phyloP scores from a whole-genome alignment of 2,888 invertebrate species.

The Pherbina coryleti region DNA sequence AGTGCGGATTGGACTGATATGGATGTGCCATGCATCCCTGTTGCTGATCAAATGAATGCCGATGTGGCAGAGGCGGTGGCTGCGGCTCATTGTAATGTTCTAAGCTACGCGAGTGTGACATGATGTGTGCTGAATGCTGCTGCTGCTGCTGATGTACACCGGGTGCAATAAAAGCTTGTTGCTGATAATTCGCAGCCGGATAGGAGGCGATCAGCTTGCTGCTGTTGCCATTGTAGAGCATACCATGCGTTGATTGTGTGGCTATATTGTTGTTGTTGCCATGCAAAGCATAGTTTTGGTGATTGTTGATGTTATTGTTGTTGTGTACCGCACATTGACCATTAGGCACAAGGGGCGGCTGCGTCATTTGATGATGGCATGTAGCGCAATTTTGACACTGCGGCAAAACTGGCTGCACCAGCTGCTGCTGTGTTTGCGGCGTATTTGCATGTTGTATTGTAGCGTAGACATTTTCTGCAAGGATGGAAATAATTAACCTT shows the following conservation, averaged over 20 bases:
- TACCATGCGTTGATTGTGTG: conserved; percentile 49
- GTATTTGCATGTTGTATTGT: conserved; percentile 44
- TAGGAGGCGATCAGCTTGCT: conserved; percentile 47
- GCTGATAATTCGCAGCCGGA: conserved; percentile 49
- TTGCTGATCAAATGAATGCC: conserved; percentile 69
- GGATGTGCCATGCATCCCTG: conserved; percentile 53
- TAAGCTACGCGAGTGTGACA: conserved; percentile 68
- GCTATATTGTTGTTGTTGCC: conserved; percentile 37
- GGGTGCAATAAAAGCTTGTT: conserved; percentile 44
- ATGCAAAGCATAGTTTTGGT: conserved; percentile 50
- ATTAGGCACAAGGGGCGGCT: conserved; percentile 24
- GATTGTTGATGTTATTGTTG: conserved; percentile 34
- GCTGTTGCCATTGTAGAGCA: conserved; percentile 46
- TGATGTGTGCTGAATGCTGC: conserved; percentile 44
- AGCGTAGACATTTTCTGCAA: conserved; percentile 50
- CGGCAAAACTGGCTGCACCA: conserved; percentile 12
- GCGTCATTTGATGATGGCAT: conserved; percentile 47
- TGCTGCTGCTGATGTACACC: conserved; percentile 46
- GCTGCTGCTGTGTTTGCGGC: conserved; percentile 25
- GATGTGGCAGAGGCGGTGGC: conserved; percentile 59
- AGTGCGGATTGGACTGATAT: conserved; percentile 49
- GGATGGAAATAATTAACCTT: background rate
- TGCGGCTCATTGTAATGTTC: conserved; percentile 68
- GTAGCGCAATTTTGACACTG: conserved; percentile 51
- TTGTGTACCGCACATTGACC: conserved; percentile 44